Conservation (phyloP, 2,888 invertebrate species). For the Trypoxylon attenuatum region DNA sequence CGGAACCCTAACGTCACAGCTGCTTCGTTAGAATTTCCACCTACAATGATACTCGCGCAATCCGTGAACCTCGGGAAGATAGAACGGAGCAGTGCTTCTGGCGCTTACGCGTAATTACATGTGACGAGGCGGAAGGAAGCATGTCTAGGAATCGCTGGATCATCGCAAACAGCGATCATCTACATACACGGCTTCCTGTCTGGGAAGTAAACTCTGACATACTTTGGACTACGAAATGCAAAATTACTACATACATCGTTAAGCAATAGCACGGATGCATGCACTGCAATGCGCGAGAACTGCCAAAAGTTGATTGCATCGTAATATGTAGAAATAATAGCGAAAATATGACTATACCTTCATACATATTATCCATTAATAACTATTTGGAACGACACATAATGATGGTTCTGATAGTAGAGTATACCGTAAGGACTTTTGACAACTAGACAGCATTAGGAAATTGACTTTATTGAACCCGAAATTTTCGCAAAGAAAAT, state of each 20-base stretch:
- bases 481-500: not conserved
- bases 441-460: constrained; percentile 23
- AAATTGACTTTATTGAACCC: not conserved
- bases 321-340: too few species aligned
- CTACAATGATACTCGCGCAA: not conserved
- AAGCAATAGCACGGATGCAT: too few species aligned
- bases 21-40: not conserved
- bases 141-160: not conserved
- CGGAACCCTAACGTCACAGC: too few species aligned
- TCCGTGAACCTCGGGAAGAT: not conserved
- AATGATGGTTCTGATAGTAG: too few species aligned
- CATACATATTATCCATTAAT: too few species aligned
- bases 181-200: not conserved
- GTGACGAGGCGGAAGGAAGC: constrained; percentile 14
- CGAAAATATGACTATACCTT: too few species aligned
- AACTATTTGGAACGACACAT: too few species aligned
- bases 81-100: constrained; percentile 10
- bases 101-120: constrained; percentile 19
- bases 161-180: not conserved
- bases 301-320: too few species aligned
- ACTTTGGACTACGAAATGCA: not conserved
- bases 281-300: too few species aligned
- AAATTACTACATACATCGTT: too few species aligned
- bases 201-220: not conserved
- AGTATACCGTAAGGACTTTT: not conserved